These are phyloP conservation scores for Spodoptera frugiperda DNA, from an alignment of 1,140 invertebrate species.

Conservation along the genomic window DNA sequence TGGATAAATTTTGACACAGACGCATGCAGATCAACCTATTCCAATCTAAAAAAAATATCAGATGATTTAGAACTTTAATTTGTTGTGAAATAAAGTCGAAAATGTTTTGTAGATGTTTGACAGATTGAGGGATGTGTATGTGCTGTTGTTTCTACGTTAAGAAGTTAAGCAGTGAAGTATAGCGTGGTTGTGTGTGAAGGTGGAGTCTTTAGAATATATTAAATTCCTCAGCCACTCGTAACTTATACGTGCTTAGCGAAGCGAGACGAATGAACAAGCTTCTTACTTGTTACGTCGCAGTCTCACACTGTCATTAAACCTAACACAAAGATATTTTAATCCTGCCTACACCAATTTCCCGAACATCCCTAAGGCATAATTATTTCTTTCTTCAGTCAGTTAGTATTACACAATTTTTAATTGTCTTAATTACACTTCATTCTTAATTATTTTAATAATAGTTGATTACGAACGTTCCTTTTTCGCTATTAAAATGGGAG, in stretches of 20 bases:
- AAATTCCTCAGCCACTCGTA: conserved; percentile 48
- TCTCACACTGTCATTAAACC: conserved; percentile 35
- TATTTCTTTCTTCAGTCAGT: background rate
- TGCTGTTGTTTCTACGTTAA: background rate
- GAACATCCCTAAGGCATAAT: background rate
- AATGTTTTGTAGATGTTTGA: no score
- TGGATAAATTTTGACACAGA: no score
- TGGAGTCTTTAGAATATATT: conserved; percentile 45
- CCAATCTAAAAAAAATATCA: no score
- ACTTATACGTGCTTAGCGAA: conserved; percentile 46
- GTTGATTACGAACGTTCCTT: background rate
- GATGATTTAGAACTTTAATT: no score
- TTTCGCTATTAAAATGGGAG: background rate
- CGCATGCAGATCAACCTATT: no score
- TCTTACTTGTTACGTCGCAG: conserved; percentile 24
- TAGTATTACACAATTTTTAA: background rate
- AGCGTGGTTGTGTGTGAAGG: conserved; percentile 28
- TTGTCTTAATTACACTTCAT: background rate
- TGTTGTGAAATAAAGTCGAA: no score
- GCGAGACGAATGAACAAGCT: conserved; percentile 47
- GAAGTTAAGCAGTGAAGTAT: conserved; percentile 38
- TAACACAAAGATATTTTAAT: conserved; percentile 22
- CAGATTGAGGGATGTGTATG: no score
- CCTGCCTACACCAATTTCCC: conserved; percentile 6
- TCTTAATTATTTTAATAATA: background rate